Evolutionary conservation across 2,888 invertebrate species (phyloP).

Genomic region (Epicampocera succincta): DNA sequence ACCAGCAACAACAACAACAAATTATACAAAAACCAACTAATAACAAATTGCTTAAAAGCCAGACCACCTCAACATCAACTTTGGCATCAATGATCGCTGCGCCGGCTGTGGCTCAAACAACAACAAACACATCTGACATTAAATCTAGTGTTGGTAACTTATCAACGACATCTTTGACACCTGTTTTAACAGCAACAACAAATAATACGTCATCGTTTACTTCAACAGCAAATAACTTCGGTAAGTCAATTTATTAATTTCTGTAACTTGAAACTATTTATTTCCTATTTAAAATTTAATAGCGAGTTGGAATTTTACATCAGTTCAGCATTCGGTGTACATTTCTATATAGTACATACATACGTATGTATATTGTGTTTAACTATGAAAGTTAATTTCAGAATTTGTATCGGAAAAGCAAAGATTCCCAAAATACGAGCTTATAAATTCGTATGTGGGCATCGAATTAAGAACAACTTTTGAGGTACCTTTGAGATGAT

Average conservation of each 20-base stretch:
- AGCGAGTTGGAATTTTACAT: too few relatives aligned
- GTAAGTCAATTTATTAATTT: conserved; percentile 53
- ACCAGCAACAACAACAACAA: conserved; percentile 65
- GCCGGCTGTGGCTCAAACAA: conserved; percentile 43
- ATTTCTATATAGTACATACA: too few relatives aligned
- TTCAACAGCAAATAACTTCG: conserved; percentile 42
- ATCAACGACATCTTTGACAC: conserved; percentile 63
- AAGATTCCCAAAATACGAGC: too few relatives aligned
- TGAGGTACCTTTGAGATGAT: too few relatives aligned
- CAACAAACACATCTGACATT: conserved; percentile 45
- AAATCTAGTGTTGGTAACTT: conserved; percentile 56
- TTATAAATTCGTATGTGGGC: too few relatives aligned
- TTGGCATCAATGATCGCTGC: conserved; percentile 45
- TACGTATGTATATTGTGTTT: too few relatives aligned
- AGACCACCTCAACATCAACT: conserved; percentile 66
- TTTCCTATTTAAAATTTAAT: neutral
- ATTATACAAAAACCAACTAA: conserved; percentile 56
- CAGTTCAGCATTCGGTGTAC: too few relatives aligned
- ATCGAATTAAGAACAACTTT: too few relatives aligned
- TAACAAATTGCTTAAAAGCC: conserved; percentile 69
- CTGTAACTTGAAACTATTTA: neutral
- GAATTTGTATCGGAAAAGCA: too few relatives aligned
- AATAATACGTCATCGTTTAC: conserved; percentile 2
- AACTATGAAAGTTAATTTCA: too few relatives aligned
- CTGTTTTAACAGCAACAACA: conserved; percentile 39